These are phyloP conservation scores for Alligator mississippiensis DNA, from an alignment of 2,113 vertebrate species.

Conservation along the genomic window DNA sequence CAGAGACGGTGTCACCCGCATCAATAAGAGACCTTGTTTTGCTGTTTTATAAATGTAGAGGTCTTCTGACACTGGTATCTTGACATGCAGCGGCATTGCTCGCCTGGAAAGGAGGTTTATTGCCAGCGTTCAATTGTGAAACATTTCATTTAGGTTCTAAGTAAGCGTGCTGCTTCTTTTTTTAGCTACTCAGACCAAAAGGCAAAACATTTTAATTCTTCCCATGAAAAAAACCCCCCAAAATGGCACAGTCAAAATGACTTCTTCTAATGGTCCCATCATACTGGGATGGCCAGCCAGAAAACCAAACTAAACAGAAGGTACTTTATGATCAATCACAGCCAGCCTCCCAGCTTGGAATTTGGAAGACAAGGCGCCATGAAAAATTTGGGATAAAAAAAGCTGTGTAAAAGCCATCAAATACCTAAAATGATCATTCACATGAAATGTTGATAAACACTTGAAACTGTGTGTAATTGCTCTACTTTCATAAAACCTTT, in stretches of 20 bases:
- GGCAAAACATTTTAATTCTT: neutral
- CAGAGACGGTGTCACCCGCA: neutral
- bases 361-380: neutral
- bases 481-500: neutral
- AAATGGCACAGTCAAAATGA: neutral
- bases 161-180: neutral
- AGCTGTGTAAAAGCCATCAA: too few relatives aligned
- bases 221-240: neutral
- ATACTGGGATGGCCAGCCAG: neutral
- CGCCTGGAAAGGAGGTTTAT: neutral
- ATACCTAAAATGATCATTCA: neutral
- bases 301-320: neutral
- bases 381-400: neutral
- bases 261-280: neutral
- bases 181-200: neutral
- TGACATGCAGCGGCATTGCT: neutral
- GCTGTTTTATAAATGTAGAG: neutral
- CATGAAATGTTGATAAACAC: neutral
- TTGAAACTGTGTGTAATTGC: neutral
- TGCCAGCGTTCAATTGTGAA: neutral
- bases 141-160: neutral
- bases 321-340: neutral
- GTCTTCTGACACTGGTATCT: neutral
- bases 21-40: neutral
- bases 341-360: neutral